Conservation (phyloP, 2,113 vertebrate species). For the Chamaetylas fuelleborni region DNA sequence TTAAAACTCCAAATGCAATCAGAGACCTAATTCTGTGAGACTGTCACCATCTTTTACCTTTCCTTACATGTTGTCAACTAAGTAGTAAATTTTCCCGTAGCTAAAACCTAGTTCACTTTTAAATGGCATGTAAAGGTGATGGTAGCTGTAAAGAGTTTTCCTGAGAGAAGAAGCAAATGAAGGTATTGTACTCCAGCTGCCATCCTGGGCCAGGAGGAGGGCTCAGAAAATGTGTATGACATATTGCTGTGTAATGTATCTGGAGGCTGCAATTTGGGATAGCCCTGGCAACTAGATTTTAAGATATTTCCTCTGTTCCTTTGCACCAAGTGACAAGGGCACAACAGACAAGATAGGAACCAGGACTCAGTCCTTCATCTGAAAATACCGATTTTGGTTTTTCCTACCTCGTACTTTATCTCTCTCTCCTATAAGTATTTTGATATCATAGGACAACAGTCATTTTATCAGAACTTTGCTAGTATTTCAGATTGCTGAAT, state of each 20-base stretch:
- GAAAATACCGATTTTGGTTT: neutral
- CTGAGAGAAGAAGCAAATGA: neutral
- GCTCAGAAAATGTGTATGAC: neutral
- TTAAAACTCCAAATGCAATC: neutral
- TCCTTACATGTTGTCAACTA: neutral
- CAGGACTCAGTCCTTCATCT: neutral
- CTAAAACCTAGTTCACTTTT: neutral
- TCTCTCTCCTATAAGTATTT: neutral
- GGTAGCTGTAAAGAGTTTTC: neutral
- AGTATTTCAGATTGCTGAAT: neutral
- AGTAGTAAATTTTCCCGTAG: neutral
- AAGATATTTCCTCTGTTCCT: neutral
- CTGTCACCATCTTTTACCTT: neutral
- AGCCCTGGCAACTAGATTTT: neutral
- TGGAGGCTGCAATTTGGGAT: neutral
- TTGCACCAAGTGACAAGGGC: neutral
- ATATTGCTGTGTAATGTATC: neutral
- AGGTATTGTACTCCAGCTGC: neutral
- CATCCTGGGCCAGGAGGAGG: neutral
- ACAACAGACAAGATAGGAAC: neutral
- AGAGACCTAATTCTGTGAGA: neutral
- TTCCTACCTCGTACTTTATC: neutral
- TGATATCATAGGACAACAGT: neutral
- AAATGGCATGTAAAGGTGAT: neutral
- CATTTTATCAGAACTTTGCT: neutral